Percentiles rank a stretch among this genome's conserved stretches.
phyloP scores from a whole-genome alignment of 1,140 invertebrate genomes.

The Akabosia matsudoensis region DNA sequence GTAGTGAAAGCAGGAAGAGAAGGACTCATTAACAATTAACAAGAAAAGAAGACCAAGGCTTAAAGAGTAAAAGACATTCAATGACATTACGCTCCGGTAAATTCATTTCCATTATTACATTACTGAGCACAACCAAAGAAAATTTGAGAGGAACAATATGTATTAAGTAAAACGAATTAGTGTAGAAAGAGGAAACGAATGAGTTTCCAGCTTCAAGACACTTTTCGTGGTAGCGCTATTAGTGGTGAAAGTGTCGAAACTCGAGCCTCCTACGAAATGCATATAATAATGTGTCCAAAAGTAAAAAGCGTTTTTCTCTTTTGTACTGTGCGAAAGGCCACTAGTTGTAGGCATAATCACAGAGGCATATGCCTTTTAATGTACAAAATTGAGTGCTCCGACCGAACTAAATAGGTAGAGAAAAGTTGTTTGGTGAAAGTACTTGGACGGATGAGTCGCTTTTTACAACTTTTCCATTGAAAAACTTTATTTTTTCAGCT shows the following conservation, averaged over 20 bases:
- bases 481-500: too few relatives aligned
- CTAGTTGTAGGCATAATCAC: too few relatives aligned
- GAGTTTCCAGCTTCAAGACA: too few relatives aligned
- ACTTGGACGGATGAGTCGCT: background rate
- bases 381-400: too few relatives aligned
- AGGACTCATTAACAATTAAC: conserved; percentile 25
- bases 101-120: conserved; percentile 18
- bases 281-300: background rate
- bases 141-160: conserved; percentile 17
- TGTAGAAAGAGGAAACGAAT: background rate
- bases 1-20: background rate
- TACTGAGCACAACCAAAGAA: background rate
- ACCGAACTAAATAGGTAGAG: background rate
- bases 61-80: conserved; percentile 21
- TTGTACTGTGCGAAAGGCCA: too few relatives aligned
- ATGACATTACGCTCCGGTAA: conserved; percentile 18
- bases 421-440: background rate
- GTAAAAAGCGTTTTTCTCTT: too few relatives aligned
- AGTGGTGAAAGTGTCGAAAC: background rate
- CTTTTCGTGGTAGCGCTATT: background rate
- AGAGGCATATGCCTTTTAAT: too few relatives aligned
- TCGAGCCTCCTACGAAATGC: background rate
- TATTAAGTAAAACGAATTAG: background rate
- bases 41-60: conserved; percentile 10
- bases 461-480: background rate